Evolutionary conservation across 2,888 invertebrate genomes (phyloP), one percentile per base, ranked within the genome.

Genomic region (Sepiola atlantica): DNA sequence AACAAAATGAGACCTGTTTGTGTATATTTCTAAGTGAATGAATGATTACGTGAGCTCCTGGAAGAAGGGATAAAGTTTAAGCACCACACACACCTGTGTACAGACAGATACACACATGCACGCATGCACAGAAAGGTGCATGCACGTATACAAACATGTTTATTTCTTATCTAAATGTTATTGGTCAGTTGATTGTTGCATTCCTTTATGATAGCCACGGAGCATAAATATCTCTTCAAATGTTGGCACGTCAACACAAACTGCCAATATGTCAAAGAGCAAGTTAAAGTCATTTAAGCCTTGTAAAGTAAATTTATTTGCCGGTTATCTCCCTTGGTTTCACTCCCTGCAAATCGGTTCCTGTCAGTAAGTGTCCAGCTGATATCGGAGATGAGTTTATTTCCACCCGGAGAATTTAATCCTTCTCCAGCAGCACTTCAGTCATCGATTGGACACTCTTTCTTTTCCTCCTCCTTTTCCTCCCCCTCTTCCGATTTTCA

Each of bases 231-330:
- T n/a, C n/a, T 77, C n/a, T n/a, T n/a, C 77, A 77, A 32, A 16
- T 77, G 16, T 77, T 77, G 28, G 12, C 28, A 28, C 28, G 77
- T 28, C n/a, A 4, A n/a, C 14, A n/a, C 16, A 77, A 12, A n/a
- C 1, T 4, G n/a, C 0, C n/a, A 77, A 16, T 77, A 14, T 77
- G 32, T 77, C 32, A 77, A 45, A 77, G n/a, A n/a, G 1, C n/a
- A n/a, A 32, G n/a, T 0, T 3, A 18, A n/a, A 77, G n/a, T 77
- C n/a, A 77, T 77, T 77, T 21, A n/a, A 77, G n/a, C 77, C 14
- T 77, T 77, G 77, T 77, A 77, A 77, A n/a, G n/a, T 77, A n/a
- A 77, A 77, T n/a, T 77, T 77, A 77, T 77, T 77, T 77, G 16
- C 77, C 77, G 4, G n/a, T 77, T 77, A 77, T 77, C 77, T 77